Evolutionary conservation across 2,797 vertebrate genomes (phyloP).

Genomic region (Acrocephalus scirpaceus): DNA sequence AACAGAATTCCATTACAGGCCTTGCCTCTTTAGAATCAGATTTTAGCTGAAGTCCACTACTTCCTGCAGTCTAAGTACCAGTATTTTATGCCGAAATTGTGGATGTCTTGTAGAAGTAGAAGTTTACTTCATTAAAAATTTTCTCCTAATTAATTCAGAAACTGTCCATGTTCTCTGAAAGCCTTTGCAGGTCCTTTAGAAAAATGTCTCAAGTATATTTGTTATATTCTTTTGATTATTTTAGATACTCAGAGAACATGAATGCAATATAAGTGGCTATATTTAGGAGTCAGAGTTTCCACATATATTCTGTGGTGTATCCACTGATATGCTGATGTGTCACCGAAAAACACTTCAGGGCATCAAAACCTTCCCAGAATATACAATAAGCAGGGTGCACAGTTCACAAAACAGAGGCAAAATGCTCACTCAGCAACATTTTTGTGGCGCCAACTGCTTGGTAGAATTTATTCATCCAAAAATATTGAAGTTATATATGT

Average conservation of each 20-base stretch:
- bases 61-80: neutral
- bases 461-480: neutral
- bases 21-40: constrained; percentile 9
- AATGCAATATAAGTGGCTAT: neutral
- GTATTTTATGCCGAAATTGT: constrained; percentile 3
- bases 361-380: fast-evolving
- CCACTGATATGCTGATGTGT: neutral
- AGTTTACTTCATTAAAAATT: neutral
- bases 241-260: neutral
- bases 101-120: neutral
- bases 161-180: neutral
- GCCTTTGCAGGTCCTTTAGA: neutral
- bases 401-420: neutral
- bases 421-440: neutral
- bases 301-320: neutral
- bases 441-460: neutral
- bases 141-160: neutral
- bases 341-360: neutral
- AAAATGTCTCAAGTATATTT: neutral
- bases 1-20: neutral
- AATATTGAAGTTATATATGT: neutral
- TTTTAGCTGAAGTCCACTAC: neutral
- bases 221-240: neutral
- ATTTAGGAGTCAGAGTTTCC: neutral
- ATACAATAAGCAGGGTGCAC: neutral